A percentile compares a stretch with the other conserved stretches of the same genome.
phyloP scores from a whole-genome alignment of 2,113 vertebrate genomes.

The Nestor notabilis region DNA sequence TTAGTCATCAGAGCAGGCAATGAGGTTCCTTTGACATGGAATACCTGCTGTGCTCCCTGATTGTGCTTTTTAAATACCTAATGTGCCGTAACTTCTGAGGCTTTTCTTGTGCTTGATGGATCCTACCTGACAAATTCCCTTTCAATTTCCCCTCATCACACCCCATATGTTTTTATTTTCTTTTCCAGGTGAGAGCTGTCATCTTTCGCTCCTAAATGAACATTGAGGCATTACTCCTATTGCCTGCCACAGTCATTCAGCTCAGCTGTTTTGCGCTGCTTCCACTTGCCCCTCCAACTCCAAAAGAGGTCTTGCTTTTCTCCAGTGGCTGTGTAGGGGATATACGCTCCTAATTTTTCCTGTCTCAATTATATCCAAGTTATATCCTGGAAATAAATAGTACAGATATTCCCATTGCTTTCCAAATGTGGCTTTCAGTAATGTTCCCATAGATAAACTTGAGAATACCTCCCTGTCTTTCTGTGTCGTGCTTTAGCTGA shows the following conservation, averaged over 20 bases:
- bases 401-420: not conserved
- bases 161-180: not conserved
- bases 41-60: not conserved
- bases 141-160: not conserved
- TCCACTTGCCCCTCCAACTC: not conserved
- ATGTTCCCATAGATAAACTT: not conserved
- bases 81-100: not conserved
- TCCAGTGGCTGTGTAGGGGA: not conserved
- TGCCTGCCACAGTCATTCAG: not conserved
- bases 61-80: not conserved
- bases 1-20: not conserved
- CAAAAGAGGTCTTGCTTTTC: not conserved
- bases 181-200: not conserved
- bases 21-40: not conserved
- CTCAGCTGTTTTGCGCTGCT: not conserved
- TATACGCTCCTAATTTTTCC: not conserved
- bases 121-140: not conserved
- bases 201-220: not conserved
- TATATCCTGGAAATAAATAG: not conserved
- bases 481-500: not conserved
- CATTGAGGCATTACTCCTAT: not conserved
- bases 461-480: not conserved
- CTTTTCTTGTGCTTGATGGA: not conserved
- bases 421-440: not conserved
- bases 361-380: not conserved